Percentiles rank a stretch among this genome's conserved stretches.
Conservation (phyloP, 2,113 vertebrate genomes). For the Limanda limanda region DNA sequence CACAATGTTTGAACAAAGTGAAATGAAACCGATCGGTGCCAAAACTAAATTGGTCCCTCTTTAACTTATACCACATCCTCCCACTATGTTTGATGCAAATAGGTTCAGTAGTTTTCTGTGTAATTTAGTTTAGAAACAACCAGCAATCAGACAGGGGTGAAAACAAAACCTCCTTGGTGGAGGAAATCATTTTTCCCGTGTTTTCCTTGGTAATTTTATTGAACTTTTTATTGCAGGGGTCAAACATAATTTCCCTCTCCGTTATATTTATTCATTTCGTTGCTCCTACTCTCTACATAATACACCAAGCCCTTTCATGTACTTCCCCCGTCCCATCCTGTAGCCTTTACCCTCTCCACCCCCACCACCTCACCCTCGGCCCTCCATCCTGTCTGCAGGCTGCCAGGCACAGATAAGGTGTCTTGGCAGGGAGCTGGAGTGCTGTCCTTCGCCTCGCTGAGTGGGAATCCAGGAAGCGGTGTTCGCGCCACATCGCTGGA, state of each 20-base stretch:
- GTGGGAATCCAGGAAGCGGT: constrained; percentile 77
- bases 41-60: too few species aligned
- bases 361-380: constrained; percentile 16
- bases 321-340: constrained; percentile 40
- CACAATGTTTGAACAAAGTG: too few species aligned
- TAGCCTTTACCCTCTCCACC: constrained; percentile 53
- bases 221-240: neutral
- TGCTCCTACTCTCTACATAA: neutral
- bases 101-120: too few species aligned
- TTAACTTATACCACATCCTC: too few species aligned
- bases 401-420: constrained; percentile 80
- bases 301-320: constrained; percentile 26
- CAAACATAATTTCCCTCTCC: neutral
- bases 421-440: constrained; percentile 73
- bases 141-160: too few species aligned
- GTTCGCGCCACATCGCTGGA: constrained; percentile 62
- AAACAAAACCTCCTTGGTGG: too few species aligned
- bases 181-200: too few species aligned
- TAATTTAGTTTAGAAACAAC: too few species aligned
- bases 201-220: too few species aligned
- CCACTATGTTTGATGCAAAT: too few species aligned
- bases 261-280: neutral
- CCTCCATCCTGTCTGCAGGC: constrained; percentile 78
- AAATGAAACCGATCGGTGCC: too few species aligned
- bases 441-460: constrained; percentile 73